Conservation (phyloP, 2,888 invertebrate genomes). For the Apamea anceps region DNA sequence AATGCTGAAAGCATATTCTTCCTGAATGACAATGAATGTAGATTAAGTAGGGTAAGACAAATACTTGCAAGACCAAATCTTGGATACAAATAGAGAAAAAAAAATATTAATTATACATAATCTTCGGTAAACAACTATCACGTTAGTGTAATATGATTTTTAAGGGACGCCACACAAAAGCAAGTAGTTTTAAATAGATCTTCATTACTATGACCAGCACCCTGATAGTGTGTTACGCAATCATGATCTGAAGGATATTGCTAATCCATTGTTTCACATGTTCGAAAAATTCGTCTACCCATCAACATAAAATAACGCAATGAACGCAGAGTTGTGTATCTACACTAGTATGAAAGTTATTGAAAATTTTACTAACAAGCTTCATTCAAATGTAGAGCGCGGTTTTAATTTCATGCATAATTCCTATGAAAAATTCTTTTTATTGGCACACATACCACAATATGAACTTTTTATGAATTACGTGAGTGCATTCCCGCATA, state of each 20-base stretch:
- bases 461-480: constrained; percentile 15
- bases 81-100: background rate
- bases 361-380: background rate
- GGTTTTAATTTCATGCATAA: constrained; percentile 13
- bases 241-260: no score
- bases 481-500: constrained; percentile 5
- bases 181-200: background rate
- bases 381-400: constrained; percentile 10
- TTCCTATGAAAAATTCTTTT: background rate
- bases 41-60: background rate
- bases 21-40: constrained; percentile 18
- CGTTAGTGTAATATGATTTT: background rate
- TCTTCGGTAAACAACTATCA: background rate
- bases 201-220: background rate
- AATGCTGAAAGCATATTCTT: background rate
- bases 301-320: no score
- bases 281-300: no score
- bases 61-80: background rate
- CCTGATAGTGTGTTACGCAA: no score
- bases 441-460: background rate
- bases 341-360: background rate
- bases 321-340: background rate
- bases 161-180: background rate
- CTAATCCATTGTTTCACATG: no score
- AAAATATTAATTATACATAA: no score